Evolutionary conservation across 2,888 invertebrate genomes (phyloP).

Genomic region (Esperia sulphurella): DNA sequence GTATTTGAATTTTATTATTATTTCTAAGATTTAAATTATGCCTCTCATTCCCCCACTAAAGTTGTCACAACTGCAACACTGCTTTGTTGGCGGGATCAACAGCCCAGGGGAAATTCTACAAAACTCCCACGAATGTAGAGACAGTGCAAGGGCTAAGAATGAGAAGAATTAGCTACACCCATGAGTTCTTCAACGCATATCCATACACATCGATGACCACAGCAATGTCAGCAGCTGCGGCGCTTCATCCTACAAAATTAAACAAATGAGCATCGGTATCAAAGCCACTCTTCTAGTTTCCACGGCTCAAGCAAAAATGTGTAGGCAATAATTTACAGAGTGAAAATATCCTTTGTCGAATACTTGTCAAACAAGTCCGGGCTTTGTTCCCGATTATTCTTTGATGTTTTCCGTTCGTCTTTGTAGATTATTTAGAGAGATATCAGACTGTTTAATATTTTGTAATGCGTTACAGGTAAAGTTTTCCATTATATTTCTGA

Average conservation of each 20-base stretch:
- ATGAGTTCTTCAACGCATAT: no score
- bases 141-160: no score
- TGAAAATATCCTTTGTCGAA: constrained; percentile 31
- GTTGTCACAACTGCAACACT: no score
- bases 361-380: constrained; percentile 33
- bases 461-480: background rate
- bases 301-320: constrained; percentile 3
- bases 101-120: no score
- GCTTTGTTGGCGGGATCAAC: no score
- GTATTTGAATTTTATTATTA: no score
- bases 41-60: no score
- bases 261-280: constrained; percentile 18
- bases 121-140: no score
- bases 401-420: constrained; percentile 26
- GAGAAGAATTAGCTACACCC: no score
- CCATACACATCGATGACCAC: no score
- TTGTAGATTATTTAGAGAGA: constrained; percentile 28
- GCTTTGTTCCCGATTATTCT: constrained; percentile 19
- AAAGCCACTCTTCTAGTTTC: constrained; percentile 8
- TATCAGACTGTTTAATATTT: constrained; percentile 9
- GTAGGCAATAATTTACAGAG: constrained; percentile 13
- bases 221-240: constrained; percentile 19
- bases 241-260: constrained; percentile 22
- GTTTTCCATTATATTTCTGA: background rate
- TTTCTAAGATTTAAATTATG: no score